Base-by-base conservation (phyloP, 2,797 vertebrate species). In the Phrynocephalus guinanensis region DNA sequence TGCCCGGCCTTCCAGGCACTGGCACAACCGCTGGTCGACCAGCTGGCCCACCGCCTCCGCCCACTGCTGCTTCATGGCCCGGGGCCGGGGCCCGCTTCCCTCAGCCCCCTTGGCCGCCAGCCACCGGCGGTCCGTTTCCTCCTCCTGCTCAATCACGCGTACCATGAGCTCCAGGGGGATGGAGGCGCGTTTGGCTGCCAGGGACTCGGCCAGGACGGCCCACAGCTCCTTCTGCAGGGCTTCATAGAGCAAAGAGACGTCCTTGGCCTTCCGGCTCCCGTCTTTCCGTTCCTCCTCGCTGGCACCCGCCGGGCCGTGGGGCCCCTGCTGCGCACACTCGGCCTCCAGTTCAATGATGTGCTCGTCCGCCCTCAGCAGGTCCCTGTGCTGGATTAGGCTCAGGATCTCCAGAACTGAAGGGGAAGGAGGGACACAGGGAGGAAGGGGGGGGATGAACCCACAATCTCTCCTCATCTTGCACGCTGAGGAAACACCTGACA, bases 281-380 rank as follows among this genome's bases (percentile, higher is more conserved):
- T 85, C 86, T 22, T 90, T 6, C 84, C 92, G 48, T 73, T 90
- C 79, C 2, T 87, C 81, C 66, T 91, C 73, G n/a, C 91, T 83
- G n/a, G 48, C 2, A 20, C n/a, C 82, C 71, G 26, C 83, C n/a
- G 44, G 88, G 86, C 87, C 15, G 33, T 30, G 70, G 33, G 28
- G 56, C 10, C 71, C 71, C 0, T 48, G 56, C 71, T 33, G 56
- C 28, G 86, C 93, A 9, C 98, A 98, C 93, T 99, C 98, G 6
- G 97, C 97, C 91, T 98, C 98, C 94, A 99, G 94, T 90, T 98
- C 98, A 87, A 98, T 94, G 95, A 99, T 98, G 95, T 99, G 98
- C 1, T 96, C 93, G 89, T 98, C 98, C 0, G 98, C 98, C 6
- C 97, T 94, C 20, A 98, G 92, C 71, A 99, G 97, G 84, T 99